Percentiles rank a stretch among this genome's conserved stretches.
These are phyloP conservation scores for Saccostrea echinata DNA, from an alignment of 1,140 invertebrate genomes.

Conservation along the genomic window DNA sequence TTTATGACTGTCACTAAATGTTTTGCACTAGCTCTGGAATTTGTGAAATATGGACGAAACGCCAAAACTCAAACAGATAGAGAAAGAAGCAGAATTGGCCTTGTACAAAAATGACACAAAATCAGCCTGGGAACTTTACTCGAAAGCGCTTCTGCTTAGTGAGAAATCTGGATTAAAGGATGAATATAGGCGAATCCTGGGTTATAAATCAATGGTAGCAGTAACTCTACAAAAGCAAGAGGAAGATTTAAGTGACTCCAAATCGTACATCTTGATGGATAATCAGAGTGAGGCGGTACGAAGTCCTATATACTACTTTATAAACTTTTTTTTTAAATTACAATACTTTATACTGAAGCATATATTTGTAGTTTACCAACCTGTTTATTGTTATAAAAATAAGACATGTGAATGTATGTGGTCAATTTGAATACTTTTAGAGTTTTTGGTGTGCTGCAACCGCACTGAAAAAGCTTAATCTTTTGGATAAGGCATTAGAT, in stretches of 20 bases:
- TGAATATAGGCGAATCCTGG: background rate
- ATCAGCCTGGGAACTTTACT: background rate
- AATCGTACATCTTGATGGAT: background rate
- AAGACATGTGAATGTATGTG: too few species aligned
- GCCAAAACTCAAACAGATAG: background rate
- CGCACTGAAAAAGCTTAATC: background rate
- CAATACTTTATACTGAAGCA: background rate
- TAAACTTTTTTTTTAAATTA: background rate
- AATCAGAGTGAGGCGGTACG: background rate
- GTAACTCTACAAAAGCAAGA: background rate
- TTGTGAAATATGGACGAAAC: background rate
- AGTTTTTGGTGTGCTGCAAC: background rate
- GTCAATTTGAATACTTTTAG: background rate
- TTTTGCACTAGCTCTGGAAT: too few species aligned
- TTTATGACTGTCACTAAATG: too few species aligned
- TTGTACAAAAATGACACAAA: background rate
- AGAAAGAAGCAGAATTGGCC: background rate
- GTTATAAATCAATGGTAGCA: background rate
- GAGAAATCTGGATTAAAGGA: background rate
- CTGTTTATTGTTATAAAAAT: background rate
- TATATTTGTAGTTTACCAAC: too few species aligned
- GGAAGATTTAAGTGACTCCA: background rate
- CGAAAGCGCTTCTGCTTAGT: background rate
- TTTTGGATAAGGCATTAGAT: background rate
- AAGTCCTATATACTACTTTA: background rate